Conservation (phyloP, 1,140 invertebrate species). For the Pseudachorutes palmiensis region DNA sequence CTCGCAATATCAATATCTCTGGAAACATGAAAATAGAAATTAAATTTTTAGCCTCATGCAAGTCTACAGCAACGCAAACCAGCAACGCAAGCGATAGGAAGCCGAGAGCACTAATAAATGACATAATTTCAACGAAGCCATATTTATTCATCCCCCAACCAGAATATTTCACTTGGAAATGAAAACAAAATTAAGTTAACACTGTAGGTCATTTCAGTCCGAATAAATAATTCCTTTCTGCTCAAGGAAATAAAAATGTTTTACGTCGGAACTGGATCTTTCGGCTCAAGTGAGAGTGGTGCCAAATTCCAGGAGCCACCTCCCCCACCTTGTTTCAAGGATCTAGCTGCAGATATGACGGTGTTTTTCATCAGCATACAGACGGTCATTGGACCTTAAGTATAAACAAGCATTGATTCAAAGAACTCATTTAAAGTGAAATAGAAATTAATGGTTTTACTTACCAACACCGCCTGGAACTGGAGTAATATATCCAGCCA, state of each 20-base stretch:
- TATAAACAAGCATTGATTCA: too few relatives aligned
- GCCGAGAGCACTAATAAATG: too few relatives aligned
- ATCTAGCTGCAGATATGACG: slow-evolving; percentile 65
- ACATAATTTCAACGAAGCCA: too few relatives aligned
- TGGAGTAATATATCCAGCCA: slow-evolving; percentile 86
- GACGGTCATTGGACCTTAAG: slow-evolving; percentile 96
- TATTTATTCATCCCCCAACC: too few relatives aligned
- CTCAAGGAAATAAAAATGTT: neutral
- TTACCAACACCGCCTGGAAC: slow-evolving; percentile 56
- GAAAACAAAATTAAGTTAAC: too few relatives aligned
- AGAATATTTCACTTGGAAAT: too few relatives aligned
- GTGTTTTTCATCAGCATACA: slow-evolving; percentile 97
- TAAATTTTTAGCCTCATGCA: neutral
- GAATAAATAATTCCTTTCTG: too few relatives aligned
- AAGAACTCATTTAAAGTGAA: neutral
- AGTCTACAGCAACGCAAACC: too few relatives aligned
- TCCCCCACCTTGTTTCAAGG: slow-evolving; percentile 46
- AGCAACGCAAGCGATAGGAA: too few relatives aligned
- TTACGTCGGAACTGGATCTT: slow-evolving; percentile 63
- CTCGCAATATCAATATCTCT: slow-evolving; percentile 85
- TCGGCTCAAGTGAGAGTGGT: slow-evolving; percentile 51
- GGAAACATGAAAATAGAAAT: slow-evolving; percentile 3
- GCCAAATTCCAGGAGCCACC: slow-evolving; percentile 57
- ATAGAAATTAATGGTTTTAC: neutral
- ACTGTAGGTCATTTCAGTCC: too few relatives aligned